Evolutionary conservation across 1,140 invertebrate species (phyloP).

Genomic region (Drosophila baimaii): DNA sequence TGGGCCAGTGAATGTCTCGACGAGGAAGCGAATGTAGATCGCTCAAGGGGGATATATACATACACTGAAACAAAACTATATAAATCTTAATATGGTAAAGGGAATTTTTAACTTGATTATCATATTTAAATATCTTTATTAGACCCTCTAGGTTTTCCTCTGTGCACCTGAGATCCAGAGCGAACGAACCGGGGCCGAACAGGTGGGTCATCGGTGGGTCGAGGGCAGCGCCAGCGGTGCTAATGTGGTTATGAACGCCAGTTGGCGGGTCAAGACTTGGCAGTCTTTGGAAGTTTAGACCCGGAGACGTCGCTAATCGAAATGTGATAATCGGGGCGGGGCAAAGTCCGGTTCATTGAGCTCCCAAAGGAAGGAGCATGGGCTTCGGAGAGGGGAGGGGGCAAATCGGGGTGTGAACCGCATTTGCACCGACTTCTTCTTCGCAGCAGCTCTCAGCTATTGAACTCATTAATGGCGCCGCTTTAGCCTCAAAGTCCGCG

Average conservation of each 20-base stretch:
- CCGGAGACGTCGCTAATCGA: conserved; percentile 57
- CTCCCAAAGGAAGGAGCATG: conserved; percentile 17
- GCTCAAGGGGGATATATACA: conserved; percentile 20
- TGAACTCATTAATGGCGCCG: conserved; percentile 73
- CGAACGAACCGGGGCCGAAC: neutral
- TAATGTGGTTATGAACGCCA: conserved; percentile 78
- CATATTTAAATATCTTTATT: neutral
- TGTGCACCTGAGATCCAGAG: neutral
- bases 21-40: conserved; percentile 68
- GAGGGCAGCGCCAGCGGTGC: conserved; percentile 73
- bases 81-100: neutral
- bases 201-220: conserved; percentile 49
- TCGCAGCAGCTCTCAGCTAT: conserved; percentile 51
- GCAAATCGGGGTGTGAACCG: conserved; percentile 12
- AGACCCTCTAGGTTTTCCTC: no score
- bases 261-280: conserved; percentile 53
- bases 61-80: conserved; percentile 1
- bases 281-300: conserved; percentile 8
- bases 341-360: conserved; percentile 54
- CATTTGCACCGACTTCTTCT: conserved; percentile 64
- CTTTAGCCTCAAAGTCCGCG: conserved; percentile 29
- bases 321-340: conserved; percentile 74
- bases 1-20: conserved; percentile 58
- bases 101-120: no score
- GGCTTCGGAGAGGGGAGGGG: conserved; percentile 2